Conservation (phyloP, 2,888 invertebrate species). For the Perizoma affinitatum region DNA sequence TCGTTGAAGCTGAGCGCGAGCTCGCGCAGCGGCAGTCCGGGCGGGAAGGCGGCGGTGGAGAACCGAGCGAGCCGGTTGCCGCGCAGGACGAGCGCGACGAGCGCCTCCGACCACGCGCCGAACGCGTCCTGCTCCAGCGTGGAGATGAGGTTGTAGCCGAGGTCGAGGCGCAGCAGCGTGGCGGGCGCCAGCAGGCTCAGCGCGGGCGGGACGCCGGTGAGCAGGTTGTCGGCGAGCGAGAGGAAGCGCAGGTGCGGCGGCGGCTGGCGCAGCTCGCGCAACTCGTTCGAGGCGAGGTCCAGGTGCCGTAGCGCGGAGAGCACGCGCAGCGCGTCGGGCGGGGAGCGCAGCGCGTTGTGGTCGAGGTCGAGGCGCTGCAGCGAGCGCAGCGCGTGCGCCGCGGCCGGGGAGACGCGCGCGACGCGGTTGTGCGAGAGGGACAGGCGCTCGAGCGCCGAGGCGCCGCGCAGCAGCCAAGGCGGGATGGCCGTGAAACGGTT, state of each 20-base stretch:
- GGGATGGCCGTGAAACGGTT: constrained; percentile 88
- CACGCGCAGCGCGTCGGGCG: constrained; percentile 86
- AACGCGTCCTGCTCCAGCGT: constrained; percentile 87
- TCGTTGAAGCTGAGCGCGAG: constrained; percentile 94
- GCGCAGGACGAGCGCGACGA: constrained; percentile 89
- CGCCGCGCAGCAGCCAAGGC: constrained; percentile 84
- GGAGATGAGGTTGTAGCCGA: constrained; percentile 91
- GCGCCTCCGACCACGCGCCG: constrained; percentile 87
- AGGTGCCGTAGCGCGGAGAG: constrained; percentile 87
- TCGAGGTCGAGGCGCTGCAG: constrained; percentile 88
- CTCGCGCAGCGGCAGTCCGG: constrained; percentile 89
- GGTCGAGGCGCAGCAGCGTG: constrained; percentile 87
- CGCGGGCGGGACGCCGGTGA: constrained; percentile 86
- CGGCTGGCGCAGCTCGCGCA: constrained; percentile 78
- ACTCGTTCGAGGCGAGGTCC: constrained; percentile 90
- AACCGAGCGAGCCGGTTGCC: constrained; percentile 90
- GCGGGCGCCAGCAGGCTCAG: constrained; percentile 86
- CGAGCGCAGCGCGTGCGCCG: constrained; percentile 77
- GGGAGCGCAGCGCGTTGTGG: constrained; percentile 86
- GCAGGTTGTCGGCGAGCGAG: constrained; percentile 89
- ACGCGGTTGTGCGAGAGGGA: constrained; percentile 90
- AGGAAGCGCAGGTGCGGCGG: constrained; percentile 87
- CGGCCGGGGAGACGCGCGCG: constrained; percentile 85
- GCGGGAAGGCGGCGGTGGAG: constrained; percentile 86
- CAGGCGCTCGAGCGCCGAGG: constrained; percentile 87